These are phyloP conservation scores for Ianthella basta DNA, from an alignment of 37 sponge, comb jelly and placozoan species.

Conservation along the genomic window DNA sequence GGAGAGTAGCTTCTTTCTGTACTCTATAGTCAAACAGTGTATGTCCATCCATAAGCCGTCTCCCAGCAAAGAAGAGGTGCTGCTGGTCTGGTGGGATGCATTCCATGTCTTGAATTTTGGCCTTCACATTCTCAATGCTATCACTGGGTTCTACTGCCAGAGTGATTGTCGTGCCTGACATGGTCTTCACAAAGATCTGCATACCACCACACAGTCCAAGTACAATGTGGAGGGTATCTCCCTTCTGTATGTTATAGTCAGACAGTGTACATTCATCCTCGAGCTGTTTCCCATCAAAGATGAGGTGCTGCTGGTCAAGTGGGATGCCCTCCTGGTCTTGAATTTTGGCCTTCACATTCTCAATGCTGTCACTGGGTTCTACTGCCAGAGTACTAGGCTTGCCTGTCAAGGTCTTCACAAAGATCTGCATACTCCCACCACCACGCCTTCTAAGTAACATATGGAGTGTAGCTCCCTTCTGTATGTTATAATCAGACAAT, in stretches of 20 bases:
- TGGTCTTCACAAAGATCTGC: slow-evolving; percentile 57
- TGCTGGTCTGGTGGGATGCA: slow-evolving; percentile 49
- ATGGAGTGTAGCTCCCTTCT: background rate
- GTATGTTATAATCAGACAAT: background rate
- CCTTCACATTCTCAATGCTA: slow-evolving; percentile 41
- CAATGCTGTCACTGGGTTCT: slow-evolving; percentile 3
- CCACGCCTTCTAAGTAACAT: background rate
- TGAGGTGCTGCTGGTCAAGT: slow-evolving; percentile 29
- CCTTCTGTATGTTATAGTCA: slow-evolving; percentile 27
- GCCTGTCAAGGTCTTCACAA: slow-evolving; percentile 8
- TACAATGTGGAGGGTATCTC: slow-evolving; percentile 39
- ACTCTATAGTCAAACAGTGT: slow-evolving; percentile 21
- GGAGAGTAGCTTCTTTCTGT: background rate
- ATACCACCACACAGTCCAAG: slow-evolving; percentile 2
- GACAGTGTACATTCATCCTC: background rate
- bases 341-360: background rate
- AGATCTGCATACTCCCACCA: no score
- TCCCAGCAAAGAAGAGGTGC: slow-evolving; percentile 46
- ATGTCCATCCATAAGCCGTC: background rate
- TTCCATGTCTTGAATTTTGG: slow-evolving; percentile 47
- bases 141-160: slow-evolving; percentile 41
- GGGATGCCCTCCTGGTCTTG: slow-evolving; percentile 54
- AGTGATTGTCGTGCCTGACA: slow-evolving; percentile 33
- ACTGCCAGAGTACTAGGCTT: slow-evolving; percentile 40
- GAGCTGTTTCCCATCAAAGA: slow-evolving; percentile 10